Percentiles rank a stretch among this genome's conserved stretches.
These are phyloP conservation scores for Andrena flavipes DNA, from an alignment of 2,888 invertebrate species.

Conservation along the genomic window DNA sequence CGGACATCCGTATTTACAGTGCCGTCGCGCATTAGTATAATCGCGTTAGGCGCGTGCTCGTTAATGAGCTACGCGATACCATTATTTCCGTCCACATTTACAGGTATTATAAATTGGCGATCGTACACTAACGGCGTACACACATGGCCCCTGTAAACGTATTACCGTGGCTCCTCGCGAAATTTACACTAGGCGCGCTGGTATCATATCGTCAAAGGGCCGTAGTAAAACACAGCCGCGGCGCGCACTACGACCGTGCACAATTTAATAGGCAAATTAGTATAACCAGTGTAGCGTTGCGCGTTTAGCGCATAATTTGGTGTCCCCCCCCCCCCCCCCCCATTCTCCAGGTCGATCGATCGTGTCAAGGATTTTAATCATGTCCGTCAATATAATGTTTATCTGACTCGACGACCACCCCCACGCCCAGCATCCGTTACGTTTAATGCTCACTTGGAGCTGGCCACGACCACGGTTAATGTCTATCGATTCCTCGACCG, in stretches of 20 bases:
- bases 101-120: slow-evolving; percentile 50
- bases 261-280: slow-evolving; percentile 47
- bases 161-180: slow-evolving; percentile 34
- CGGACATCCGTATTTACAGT: not conserved
- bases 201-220: slow-evolving; percentile 37
- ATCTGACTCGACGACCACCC: slow-evolving; percentile 16
- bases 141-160: slow-evolving; percentile 15
- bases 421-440: not conserved
- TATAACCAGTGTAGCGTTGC: slow-evolving; percentile 17
- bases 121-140: slow-evolving; percentile 27
- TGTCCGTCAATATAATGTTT: slow-evolving; percentile 16
- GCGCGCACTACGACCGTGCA: not conserved
- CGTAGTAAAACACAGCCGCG: slow-evolving; percentile 32
- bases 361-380: slow-evolving; percentile 35
- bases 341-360: slow-evolving; percentile 15
- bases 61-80: slow-evolving; percentile 52
- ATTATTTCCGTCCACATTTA: slow-evolving; percentile 53
- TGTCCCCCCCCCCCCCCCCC: not conserved
- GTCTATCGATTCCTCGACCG: not conserved
- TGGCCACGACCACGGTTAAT: not conserved
- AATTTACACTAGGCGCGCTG: slow-evolving; percentile 38
- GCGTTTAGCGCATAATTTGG: slow-evolving; percentile 29
- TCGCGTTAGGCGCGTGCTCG: slow-evolving; percentile 34
- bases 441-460: slow-evolving; percentile 1
- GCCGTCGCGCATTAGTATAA: slow-evolving; percentile 12